Conservation (phyloP, 2,888 invertebrate species). For the Trissolcus japonicus region DNA sequence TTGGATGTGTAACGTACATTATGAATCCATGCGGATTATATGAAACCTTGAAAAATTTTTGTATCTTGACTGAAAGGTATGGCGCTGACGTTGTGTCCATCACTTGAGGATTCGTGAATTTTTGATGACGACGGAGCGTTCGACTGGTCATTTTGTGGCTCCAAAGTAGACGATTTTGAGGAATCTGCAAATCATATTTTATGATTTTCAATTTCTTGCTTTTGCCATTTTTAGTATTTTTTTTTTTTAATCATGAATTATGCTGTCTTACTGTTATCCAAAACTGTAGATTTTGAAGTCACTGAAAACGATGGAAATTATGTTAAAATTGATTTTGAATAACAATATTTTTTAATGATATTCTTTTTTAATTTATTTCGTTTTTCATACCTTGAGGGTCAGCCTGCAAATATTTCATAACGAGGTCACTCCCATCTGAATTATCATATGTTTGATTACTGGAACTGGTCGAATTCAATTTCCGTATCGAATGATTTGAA, state of each 20-base stretch:
- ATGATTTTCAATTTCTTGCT: neutral
- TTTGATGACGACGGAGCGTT: slow-evolving; percentile 12
- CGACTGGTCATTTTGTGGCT: neutral
- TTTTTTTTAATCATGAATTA: neutral
- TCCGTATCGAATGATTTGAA: slow-evolving; percentile 18
- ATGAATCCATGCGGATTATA: too few relatives aligned
- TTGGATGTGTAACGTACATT: neutral
- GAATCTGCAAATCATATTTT: slow-evolving; percentile 6
- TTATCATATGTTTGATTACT: slow-evolving; percentile 33
- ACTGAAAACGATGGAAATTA: slow-evolving; percentile 1
- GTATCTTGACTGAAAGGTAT: slow-evolving; percentile 67
- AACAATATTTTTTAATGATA: neutral
- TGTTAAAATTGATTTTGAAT: slow-evolving; percentile 3
- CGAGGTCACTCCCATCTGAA: slow-evolving; percentile 46
- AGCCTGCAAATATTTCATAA: slow-evolving; percentile 53
- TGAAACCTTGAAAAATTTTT: too few relatives aligned
- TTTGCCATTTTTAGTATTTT: neutral
- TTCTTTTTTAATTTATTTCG: neutral
- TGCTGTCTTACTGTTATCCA: slow-evolving; percentile 8
- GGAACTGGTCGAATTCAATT: slow-evolving; percentile 24
- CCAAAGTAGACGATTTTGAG: slow-evolving; percentile 11
- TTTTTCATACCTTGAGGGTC: slow-evolving; percentile 28
- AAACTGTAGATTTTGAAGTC: slow-evolving; percentile 1
- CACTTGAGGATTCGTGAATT: slow-evolving; percentile 16
- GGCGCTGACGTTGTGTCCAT: slow-evolving; percentile 61